phyloP scores from a whole-genome alignment of 2,888 invertebrate genomes.

The Diloba caeruleocephala region DNA sequence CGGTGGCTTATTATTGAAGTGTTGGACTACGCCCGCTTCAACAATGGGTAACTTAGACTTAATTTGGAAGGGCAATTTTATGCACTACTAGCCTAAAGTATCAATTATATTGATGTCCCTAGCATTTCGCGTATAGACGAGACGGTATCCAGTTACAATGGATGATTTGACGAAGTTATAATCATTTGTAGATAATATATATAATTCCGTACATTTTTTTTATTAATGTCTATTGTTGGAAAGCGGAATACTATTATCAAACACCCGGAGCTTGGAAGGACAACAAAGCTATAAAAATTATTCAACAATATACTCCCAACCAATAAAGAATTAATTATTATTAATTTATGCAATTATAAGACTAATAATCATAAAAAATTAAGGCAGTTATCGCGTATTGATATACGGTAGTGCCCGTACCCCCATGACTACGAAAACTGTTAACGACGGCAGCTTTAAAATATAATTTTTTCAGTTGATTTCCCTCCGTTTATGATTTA shows the following conservation, averaged over 20 bases:
- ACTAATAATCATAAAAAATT: slow-evolving; percentile 13
- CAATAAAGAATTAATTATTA: no score
- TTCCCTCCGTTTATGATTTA: slow-evolving; percentile 79
- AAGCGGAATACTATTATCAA: slow-evolving; percentile 10
- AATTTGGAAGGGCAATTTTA: no score
- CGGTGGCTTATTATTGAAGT: no score
- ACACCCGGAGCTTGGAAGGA: slow-evolving; percentile 11
- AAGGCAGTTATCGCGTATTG: slow-evolving; percentile 38
- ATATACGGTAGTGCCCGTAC: slow-evolving; percentile 30
- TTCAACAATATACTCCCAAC: slow-evolving; percentile 4
- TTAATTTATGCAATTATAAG: slow-evolving; percentile 24
- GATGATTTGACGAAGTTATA: slow-evolving; percentile 25
- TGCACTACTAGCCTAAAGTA: not conserved
- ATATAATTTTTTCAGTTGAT: slow-evolving; percentile 60
- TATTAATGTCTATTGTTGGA: slow-evolving; percentile 6
- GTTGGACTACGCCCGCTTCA: no score
- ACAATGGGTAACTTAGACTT: no score
- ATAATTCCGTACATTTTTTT: slow-evolving; percentile 25
- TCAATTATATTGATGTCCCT: slow-evolving; percentile 16
- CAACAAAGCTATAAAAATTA: no score
- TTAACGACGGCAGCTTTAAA: slow-evolving; percentile 64
- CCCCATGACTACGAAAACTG: slow-evolving; percentile 50
- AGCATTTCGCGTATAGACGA: slow-evolving; percentile 1
- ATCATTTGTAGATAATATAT: slow-evolving; percentile 43
- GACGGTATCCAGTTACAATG: slow-evolving; percentile 15